Conservation (phyloP, 2,797 vertebrate species). For the Epinephelus awoara region DNA sequence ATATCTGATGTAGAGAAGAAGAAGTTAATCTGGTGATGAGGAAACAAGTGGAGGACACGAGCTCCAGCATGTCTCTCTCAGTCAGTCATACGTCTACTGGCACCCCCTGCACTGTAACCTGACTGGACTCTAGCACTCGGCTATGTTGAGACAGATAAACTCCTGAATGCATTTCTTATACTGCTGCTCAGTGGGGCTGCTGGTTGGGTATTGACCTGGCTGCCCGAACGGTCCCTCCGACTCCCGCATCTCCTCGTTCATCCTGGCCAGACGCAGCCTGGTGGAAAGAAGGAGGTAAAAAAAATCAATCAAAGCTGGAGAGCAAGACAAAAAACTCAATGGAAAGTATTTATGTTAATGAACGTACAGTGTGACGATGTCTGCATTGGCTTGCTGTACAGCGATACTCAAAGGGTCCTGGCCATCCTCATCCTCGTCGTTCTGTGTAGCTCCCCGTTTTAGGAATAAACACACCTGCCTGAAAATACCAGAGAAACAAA, state of each 20-base stretch:
- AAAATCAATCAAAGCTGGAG: not conserved
- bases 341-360: fast-evolving
- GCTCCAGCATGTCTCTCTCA: conserved; percentile 22
- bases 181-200: conserved; percentile 97
- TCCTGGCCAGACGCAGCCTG: conserved; percentile 95
- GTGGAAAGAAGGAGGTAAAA: not conserved
- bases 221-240: conserved; percentile 94
- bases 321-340: fast-evolving
- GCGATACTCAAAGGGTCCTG: conserved; percentile 96
- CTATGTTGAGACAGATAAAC: conserved; percentile 97
- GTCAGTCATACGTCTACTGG: conserved; percentile 38
- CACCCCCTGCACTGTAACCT: conserved; percentile 57
- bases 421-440: conserved; percentile 91
- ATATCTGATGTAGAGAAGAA: conserved; percentile 40
- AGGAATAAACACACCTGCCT: conserved; percentile 98
- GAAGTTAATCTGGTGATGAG: conserved; percentile 43
- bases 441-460: conserved; percentile 95
- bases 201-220: conserved; percentile 92
- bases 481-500: conserved; percentile 34
- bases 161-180: conserved; percentile 98
- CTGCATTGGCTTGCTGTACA: conserved; percentile 95
- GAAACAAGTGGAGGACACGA: not conserved
- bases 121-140: conserved; percentile 88
- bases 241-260: conserved; percentile 99
- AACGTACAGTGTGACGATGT: conserved; percentile 96